A percentile compares a stretch with the other conserved stretches of the same genome.
These are phyloP conservation scores for Amia ocellicauda DNA, from an alignment of 2,113 vertebrate species.

Conservation along the genomic window DNA sequence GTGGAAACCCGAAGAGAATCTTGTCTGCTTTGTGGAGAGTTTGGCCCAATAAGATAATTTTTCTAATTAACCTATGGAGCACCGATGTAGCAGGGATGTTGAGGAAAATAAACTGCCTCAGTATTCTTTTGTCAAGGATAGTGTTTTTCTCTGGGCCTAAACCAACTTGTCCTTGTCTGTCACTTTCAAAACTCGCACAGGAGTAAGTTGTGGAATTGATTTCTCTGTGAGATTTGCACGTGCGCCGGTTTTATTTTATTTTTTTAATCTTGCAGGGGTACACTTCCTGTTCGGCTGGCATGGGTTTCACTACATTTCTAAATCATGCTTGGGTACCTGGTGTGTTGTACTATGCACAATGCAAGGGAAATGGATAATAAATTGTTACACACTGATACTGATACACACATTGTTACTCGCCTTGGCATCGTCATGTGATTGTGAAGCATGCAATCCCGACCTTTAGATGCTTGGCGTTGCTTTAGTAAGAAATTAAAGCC, in stretches of 20 bases:
- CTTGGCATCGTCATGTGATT: too few species aligned
- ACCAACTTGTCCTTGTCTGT: constrained; percentile 33
- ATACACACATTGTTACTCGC: too few species aligned
- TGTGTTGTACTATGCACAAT: too few species aligned
- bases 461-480: too few species aligned
- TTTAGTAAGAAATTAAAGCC: too few species aligned
- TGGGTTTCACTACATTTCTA: too few species aligned
- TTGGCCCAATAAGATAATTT: constrained; percentile 83
- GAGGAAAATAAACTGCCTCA: constrained; percentile 52
- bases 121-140: constrained; percentile 45
- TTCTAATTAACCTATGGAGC: constrained; percentile 89
- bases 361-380: too few species aligned
- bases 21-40: constrained; percentile 62
- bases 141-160: constrained; percentile 31
- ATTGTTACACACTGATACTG: too few species aligned
- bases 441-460: too few species aligned
- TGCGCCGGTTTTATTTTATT: background rate
- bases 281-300: too few species aligned
- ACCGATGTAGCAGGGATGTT: constrained; percentile 56
- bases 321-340: too few species aligned
- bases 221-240: background rate
- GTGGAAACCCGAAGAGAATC: constrained; percentile 66
- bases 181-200: constrained; percentile 27
- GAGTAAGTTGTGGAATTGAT: constrained; percentile 8
- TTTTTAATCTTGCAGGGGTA: too few species aligned